These are phyloP conservation scores for Umimayanthus chanpuru DNA, from an alignment of 92 coral and sea anemone species.

Conservation along the genomic window DNA sequence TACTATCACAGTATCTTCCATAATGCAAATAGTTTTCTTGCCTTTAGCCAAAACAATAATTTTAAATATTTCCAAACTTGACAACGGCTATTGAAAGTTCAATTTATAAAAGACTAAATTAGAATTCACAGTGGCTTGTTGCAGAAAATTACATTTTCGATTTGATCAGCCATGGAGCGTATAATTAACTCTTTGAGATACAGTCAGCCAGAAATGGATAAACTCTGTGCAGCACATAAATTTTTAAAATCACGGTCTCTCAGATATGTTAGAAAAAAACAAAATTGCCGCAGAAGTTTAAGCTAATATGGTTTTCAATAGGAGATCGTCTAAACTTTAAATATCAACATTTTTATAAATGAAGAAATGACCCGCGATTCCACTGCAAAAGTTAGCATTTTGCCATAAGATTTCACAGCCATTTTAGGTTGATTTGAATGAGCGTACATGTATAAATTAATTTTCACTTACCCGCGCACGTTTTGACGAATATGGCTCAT, in stretches of 20 bases:
- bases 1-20: too few species aligned
- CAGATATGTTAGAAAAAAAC: not conserved
- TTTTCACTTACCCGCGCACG: conserved; percentile 71
- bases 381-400: not conserved
- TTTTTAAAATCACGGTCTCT: conserved; percentile 15
- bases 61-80: not conserved
- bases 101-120: not conserved
- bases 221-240: not conserved
- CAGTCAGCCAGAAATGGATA: conserved; percentile 18
- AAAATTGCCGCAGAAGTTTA: not conserved
- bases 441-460: not conserved
- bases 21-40: not conserved
- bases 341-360: not conserved
- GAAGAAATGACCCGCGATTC: not conserved
- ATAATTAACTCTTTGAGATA: conserved; percentile 21
- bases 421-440: not conserved
- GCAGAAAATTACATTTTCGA: not conserved
- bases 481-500: conserved; percentile 81
- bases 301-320: not conserved
- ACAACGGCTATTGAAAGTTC: not conserved
- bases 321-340: not conserved
- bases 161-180: not conserved
- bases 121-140: not conserved
- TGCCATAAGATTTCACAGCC: not conserved
- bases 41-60: not conserved